phyloP scores from a whole-genome alignment of 2,888 invertebrate species.

The Biston betularia region DNA sequence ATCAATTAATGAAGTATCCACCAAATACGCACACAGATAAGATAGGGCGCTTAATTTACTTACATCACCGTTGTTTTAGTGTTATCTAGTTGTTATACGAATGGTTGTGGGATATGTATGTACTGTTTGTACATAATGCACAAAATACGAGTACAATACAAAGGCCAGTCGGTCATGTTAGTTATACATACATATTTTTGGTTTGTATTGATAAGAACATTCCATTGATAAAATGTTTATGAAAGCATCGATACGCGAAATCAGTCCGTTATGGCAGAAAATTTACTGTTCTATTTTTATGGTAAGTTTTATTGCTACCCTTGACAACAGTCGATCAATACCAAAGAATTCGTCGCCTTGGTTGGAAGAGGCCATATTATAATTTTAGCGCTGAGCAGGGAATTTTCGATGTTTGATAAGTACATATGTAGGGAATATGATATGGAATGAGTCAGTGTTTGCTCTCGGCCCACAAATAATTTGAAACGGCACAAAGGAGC shows the following conservation, averaged over 20 bases:
- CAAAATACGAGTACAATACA: background rate
- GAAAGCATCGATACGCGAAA: constrained; percentile 2
- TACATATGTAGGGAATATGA: constrained; percentile 57
- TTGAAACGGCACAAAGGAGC: constrained; percentile 74
- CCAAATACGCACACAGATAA: constrained; percentile 28
- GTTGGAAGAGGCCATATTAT: background rate
- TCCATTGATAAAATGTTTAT: constrained; percentile 9
- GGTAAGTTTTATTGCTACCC: constrained; percentile 15
- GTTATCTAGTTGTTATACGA: constrained; percentile 26
- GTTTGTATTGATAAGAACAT: constrained; percentile 4
- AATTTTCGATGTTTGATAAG: constrained; percentile 49
- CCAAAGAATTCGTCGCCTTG: background rate
- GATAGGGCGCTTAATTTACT: constrained; percentile 25
- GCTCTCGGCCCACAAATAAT: constrained; percentile 71
- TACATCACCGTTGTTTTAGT: constrained; percentile 22
- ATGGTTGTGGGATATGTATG: background rate
- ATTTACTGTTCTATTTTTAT: constrained; percentile 8
- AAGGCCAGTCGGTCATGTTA: background rate
- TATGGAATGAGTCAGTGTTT: constrained; percentile 73
- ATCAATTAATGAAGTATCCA: constrained; percentile 21
- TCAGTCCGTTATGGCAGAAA: constrained; percentile 3
- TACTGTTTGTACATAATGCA: background rate
- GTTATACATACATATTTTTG: background rate
- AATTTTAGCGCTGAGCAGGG: background rate
- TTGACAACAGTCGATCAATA: constrained; percentile 20